Evolutionary conservation across 2,888 invertebrate genomes (phyloP).

Genomic region (Thumatha senex): DNA sequence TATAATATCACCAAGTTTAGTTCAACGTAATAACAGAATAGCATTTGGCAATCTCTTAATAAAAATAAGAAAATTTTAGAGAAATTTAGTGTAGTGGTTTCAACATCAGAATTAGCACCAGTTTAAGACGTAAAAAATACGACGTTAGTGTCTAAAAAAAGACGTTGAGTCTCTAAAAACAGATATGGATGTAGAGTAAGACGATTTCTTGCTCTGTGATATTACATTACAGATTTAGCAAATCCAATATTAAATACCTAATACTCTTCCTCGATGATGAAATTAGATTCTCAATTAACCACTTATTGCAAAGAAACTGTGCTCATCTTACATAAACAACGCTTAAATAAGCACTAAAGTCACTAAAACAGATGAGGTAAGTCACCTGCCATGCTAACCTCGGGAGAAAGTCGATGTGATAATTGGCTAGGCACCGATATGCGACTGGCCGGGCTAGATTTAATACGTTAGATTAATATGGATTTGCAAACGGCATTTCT

Average conservation of each 20-base stretch:
- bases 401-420: slow-evolving; percentile 81
- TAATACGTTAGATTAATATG: slow-evolving; percentile 37
- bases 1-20: no score
- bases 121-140: no score
- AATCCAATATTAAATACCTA: slow-evolving; percentile 2
- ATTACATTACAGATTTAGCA: background rate
- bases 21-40: no score
- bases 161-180: no score
- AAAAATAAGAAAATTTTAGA: no score
- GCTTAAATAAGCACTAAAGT: slow-evolving; percentile 15
- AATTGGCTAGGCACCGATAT: slow-evolving; percentile 75
- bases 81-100: no score
- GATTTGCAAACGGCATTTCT: slow-evolving; percentile 34
- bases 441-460: slow-evolving; percentile 61
- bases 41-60: no score
- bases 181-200: no score
- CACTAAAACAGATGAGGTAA: slow-evolving; percentile 30
- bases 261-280: slow-evolving; percentile 3
- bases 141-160: no score
- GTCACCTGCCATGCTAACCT: slow-evolving; percentile 42
- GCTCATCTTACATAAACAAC: slow-evolving; percentile 23
- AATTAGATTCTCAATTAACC: slow-evolving; percentile 28
- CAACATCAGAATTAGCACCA: no score
- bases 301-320: slow-evolving; percentile 1
- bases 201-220: no score